Evolutionary conservation across 92 coral and sea anemone species (phyloP), one percentile per base, ranked within the genome.

Genomic region (Metridium senile): DNA sequence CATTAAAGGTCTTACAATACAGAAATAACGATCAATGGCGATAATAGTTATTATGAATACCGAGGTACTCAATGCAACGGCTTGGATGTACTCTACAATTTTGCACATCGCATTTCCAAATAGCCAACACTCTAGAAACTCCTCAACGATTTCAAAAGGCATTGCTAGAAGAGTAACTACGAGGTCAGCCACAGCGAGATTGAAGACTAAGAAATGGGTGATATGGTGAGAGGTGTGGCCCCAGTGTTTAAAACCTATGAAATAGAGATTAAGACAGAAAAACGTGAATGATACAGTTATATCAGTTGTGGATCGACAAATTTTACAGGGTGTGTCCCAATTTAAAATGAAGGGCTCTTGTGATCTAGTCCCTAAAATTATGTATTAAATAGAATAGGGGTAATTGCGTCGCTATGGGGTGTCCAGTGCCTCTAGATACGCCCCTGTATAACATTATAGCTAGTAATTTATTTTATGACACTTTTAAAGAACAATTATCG

Each of bases 1-100:
- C 22, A 82, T 76, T 28, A 83, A 69, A 0, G 97, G 93, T 46
- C 78, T 81, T n/a, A 77, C 90, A 18, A 91, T 61, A 58, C 78
- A 68, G 0, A 89, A 69, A 62, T 91, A 88, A 76, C 97, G 85
- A 52, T 91, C 97, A 17, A 88, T 35, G 0, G 97, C 93, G 53
- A 91, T 85, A 58, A 88, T 78, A 1, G 90, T 87, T 68, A 87
- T 88, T 30, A 88, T 72, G 13, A 71, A 58, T 10, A 91, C 90
- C 1, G 89, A 78, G 0, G 89, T 84, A 9, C 90, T 81, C 17
- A 81, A 69, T n/a, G 84, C 77, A 22, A 69, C 70, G 9, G 82
- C 83, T 80, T 91, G 88, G 30, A 85, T 10, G 29, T 68, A 91
- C 71, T 91, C 97, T 58, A 88, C 34, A 4, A 82, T 66, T 61